Base-by-base conservation (phyloP, 2,113 vertebrate species). In the Ranitomeya variabilis region DNA sequence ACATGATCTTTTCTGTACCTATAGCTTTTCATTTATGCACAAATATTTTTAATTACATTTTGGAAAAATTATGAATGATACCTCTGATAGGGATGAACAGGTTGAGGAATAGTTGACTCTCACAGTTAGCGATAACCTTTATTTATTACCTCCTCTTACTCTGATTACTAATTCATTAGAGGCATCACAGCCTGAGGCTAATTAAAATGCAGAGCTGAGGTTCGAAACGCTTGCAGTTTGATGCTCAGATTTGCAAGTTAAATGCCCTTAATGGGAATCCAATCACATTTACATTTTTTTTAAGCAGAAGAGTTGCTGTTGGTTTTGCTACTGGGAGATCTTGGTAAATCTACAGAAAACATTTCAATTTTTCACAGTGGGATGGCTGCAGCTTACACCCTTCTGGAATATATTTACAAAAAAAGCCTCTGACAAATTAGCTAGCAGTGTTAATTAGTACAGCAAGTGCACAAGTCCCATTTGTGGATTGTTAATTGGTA, bases 381-480 rank as follows among this genome's bases (percentile, higher is more conserved):
- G 91, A 93, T 91, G 54, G 86, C n/a, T 88, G 76, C 87, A 74
- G 45, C 59, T 77, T 89, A 90, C 87, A 66, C 88, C 91, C 66
- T 90, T 92, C 12, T 87, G 86, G 83, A 91, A 89, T 93, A 89
- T 91, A 67, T 57, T 23, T 64, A 59, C 37, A 45, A 45, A 57
- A 76, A 60, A 91, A 91, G 90, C 90, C 90, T 84, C 91, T 92
- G 91, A 91, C 91, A 90, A 91, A 92, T 93, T 92, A 92, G 90
- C 80, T 90, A 90, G 91, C 81, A 87, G 52, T 93, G 91, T 92
- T 92, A 92, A 94, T 94, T 94, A 93, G 91, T 90, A 89, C 77
- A 81, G 90, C 89, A 85, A 89, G 92, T 91, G 90, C 90, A 91
- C 82, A 91, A 74, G 66, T 76, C 80, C 80, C 69, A 76, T 88